Evolutionary conservation across 2,113 vertebrate species (phyloP).

Genomic region (Clupea harengus): DNA sequence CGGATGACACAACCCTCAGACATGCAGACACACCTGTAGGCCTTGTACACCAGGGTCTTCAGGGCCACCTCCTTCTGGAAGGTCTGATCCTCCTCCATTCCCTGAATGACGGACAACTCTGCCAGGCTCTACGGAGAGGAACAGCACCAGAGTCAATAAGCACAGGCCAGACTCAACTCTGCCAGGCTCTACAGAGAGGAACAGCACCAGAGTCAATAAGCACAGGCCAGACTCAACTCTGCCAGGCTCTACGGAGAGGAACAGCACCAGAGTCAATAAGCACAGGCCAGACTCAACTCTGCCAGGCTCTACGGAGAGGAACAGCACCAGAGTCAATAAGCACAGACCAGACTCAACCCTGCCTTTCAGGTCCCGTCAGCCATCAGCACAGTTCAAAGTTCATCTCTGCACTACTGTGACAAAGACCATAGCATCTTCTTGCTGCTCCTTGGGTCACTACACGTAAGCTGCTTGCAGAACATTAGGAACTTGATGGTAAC

Average conservation of each 20-base stretch:
- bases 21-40: constrained; percentile 81
- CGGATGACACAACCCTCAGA: too few relatives aligned
- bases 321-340: too few relatives aligned
- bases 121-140: constrained; percentile 81
- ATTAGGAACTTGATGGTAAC: not conserved
- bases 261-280: too few relatives aligned
- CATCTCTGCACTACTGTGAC: not conserved
- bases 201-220: too few relatives aligned
- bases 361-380: too few relatives aligned
- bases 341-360: too few relatives aligned
- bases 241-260: too few relatives aligned
- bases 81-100: constrained; percentile 89
- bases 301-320: too few relatives aligned
- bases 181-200: too few relatives aligned
- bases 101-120: constrained; percentile 88
- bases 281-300: too few relatives aligned
- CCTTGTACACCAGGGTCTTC: constrained; percentile 93
- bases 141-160: not conserved
- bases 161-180: not conserved
- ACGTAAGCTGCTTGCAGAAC: not conserved
- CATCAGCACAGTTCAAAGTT: not conserved
- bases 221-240: too few relatives aligned
- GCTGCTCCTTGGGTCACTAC: not conserved
- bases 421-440: not conserved
- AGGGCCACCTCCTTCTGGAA: constrained; percentile 93